phyloP scores from a whole-genome alignment of 2,888 invertebrate species.

The Dicycla oo region DNA sequence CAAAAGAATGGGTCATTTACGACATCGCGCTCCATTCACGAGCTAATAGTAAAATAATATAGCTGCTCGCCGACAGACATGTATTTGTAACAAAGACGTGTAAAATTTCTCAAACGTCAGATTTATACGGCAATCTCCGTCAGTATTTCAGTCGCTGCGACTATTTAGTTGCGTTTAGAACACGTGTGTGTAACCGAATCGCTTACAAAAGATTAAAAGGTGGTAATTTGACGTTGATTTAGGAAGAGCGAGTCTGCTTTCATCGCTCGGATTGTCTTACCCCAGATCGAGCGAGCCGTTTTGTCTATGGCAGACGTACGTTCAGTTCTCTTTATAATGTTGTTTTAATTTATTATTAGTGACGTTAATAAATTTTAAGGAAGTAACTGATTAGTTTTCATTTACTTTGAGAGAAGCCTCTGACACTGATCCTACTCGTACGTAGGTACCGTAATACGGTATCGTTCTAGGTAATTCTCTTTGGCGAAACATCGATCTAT shows the following conservation, averaged over 20 bases:
- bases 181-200: constrained; percentile 89
- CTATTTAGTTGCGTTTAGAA: constrained; percentile 77
- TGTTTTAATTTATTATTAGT: constrained; percentile 79
- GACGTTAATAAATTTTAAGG: constrained; percentile 76
- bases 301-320: constrained; percentile 73
- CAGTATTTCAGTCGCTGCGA: constrained; percentile 79
- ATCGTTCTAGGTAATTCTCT: constrained; percentile 9
- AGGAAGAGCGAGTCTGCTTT: constrained; percentile 82
- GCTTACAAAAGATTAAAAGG: constrained; percentile 88
- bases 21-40: constrained; percentile 81
- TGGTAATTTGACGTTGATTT: constrained; percentile 90
- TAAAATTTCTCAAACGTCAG: constrained; percentile 87
- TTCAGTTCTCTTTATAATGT: constrained; percentile 74
- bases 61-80: constrained; percentile 77
- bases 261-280: constrained; percentile 86
- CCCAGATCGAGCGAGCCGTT: constrained; percentile 73
- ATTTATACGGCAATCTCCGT: constrained; percentile 84
- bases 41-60: constrained; percentile 84
- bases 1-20: constrained; percentile 83
- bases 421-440: constrained; percentile 41
- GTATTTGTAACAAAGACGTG: constrained; percentile 86
- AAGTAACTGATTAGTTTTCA: constrained; percentile 64
- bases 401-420: constrained; percentile 50
- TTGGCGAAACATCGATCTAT: neutral
- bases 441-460: neutral